These are phyloP conservation scores for Crocallis elinguaria DNA, from an alignment of 2,888 invertebrate genomes.

Conservation along the genomic window DNA sequence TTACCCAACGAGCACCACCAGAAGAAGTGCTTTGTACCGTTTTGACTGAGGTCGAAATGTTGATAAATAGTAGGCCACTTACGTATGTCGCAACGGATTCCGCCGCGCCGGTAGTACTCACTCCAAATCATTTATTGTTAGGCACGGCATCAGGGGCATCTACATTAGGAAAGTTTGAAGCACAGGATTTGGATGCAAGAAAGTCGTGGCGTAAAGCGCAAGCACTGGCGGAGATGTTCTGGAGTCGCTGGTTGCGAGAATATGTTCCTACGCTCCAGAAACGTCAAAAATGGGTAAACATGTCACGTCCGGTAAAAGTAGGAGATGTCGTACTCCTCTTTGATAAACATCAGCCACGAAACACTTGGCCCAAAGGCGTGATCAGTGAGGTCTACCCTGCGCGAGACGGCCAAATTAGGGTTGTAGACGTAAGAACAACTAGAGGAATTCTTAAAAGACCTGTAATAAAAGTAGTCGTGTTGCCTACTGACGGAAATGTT, in stretches of 20 bases:
- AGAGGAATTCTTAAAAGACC: too few species aligned
- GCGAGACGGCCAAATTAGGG: constrained; percentile 1
- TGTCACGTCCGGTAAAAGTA: not conserved
- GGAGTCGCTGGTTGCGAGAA: not conserved
- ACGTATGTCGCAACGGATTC: not conserved
- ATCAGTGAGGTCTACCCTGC: not conserved
- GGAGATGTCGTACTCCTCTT: not conserved
- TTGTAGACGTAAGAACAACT: too few species aligned
- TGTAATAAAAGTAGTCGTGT: too few species aligned
- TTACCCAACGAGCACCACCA: not conserved
- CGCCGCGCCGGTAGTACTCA: not conserved
- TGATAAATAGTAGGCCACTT: not conserved
- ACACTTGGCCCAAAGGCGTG: too few species aligned
- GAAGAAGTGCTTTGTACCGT: not conserved
- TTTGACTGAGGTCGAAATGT: not conserved
- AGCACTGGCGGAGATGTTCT: not conserved
- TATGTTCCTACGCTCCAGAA: not conserved
- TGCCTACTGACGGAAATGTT: too few species aligned
- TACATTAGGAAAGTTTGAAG: not conserved
- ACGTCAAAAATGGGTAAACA: not conserved
- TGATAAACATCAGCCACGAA: not conserved
- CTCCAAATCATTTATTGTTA: not conserved
- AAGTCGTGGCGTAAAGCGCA: not conserved
- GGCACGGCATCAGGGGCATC: not conserved
- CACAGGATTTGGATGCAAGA: not conserved